Base-by-base conservation (phyloP, 2,113 vertebrate genomes). In the Charadrius vociferus region DNA sequence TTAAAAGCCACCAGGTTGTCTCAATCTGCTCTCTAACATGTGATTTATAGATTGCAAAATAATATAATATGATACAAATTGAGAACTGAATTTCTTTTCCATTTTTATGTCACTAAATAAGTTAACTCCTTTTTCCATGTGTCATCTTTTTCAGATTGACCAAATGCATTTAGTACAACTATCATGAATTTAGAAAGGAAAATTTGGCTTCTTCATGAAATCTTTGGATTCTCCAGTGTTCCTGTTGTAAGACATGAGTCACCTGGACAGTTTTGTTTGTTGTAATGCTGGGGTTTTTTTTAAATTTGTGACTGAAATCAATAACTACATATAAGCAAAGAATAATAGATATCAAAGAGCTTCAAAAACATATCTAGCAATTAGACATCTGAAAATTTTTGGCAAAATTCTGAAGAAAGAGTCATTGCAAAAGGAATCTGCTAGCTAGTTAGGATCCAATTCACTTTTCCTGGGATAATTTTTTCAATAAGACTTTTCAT, bases 211-310 rank as follows among this genome's bases (percentile, higher is more conserved):
- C 17, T 47, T 27, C 20, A 14, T 82, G 14, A 75, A 34, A 24
- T 71, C 18, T 43, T 62, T 71, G 19, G 5, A 17, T 27, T 56
- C 22, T 34, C 30, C 19, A 45, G 1, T 24, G 13, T 36, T 83
- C 6, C 34, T 65, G 2, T 55, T 67, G 5, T 16, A 88, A 92
- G 2, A 8, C 10, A 9, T 1, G 13, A 34, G 21, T 39, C 24
- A 67, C 10, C 19, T 53, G 3, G 16, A 39, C 12, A 29, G 4
- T 27, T 86, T 62, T 55, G 2, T 12, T 77, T 50, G 12, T 53
- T 63, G 3, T n/a, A n/a, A n/a, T 0, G 1, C 3, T 55, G 16
- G 3, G 0, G 16, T 3, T 29, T 65, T 29, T 0, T 26, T 36
- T 62, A 47, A 41, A 55, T 39, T 82, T 72, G 14, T 86, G 19